A percentile compares a stretch with the other conserved stretches of the same genome.
These are phyloP conservation scores for Xanthorhoe designata DNA, from an alignment of 2,888 invertebrate species.

Conservation along the genomic window DNA sequence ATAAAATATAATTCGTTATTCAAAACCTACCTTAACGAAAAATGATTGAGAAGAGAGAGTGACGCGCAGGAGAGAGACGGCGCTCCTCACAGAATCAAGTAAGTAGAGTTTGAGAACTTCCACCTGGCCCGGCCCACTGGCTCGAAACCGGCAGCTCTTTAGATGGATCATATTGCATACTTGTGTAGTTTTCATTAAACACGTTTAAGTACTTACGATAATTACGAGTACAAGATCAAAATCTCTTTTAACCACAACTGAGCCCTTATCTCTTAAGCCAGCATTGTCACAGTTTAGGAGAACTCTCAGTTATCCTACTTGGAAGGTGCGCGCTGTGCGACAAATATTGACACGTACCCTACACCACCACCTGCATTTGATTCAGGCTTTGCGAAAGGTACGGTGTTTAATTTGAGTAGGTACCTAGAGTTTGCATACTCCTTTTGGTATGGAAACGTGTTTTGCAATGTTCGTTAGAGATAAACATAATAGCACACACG, in stretches of 20 bases:
- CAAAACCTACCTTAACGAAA: neutral
- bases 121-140: neutral
- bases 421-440: too few species aligned
- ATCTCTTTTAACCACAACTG: neutral
- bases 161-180: neutral
- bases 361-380: too few species aligned
- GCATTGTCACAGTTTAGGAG: too few species aligned
- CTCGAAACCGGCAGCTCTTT: neutral
- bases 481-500: too few species aligned
- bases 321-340: too few species aligned
- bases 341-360: too few species aligned
- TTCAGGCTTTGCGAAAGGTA: too few species aligned
- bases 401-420: too few species aligned
- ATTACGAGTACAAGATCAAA: neutral
- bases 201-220: neutral
- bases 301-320: too few species aligned
- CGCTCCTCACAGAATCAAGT: constrained; percentile 18
- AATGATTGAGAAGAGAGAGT: neutral
- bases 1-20: neutral
- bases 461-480: too few species aligned
- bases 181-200: neutral
- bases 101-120: constrained; percentile 10
- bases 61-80: neutral
- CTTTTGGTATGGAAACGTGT: too few species aligned
- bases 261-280: too few species aligned